phyloP scores from a whole-genome alignment of 2,888 invertebrate genomes.

The Aleiodes leptofemur region DNA sequence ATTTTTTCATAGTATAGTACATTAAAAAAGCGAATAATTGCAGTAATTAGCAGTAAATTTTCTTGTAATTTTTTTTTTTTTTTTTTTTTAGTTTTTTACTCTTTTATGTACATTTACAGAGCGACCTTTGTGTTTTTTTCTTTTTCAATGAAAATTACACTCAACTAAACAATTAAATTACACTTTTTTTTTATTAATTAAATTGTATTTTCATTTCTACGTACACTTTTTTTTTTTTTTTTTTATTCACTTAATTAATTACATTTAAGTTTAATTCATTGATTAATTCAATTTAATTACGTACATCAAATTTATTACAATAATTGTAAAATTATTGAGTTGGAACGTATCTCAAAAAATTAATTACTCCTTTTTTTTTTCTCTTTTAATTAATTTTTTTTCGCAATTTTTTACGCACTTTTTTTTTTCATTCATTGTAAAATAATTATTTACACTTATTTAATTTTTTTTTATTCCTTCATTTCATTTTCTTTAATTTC shows the following conservation, averaged over 20 bases:
- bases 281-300: constrained; percentile 38
- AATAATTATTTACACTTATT: constrained; percentile 27
- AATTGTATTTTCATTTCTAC: constrained; percentile 2
- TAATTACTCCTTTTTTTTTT: too few relatives aligned
- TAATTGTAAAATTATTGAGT: constrained; percentile 30
- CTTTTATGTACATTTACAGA: constrained; percentile 3
- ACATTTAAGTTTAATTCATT: background rate
- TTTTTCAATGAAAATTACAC: constrained; percentile 8
- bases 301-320: constrained; percentile 46
- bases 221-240: constrained; percentile 12
- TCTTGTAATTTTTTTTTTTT: too few relatives aligned
- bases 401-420: background rate
- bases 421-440: constrained; percentile 3
- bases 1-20: constrained; percentile 52
- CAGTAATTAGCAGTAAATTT: constrained; percentile 29
- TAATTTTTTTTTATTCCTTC: background rate
- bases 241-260: background rate
- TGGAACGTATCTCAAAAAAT: constrained; percentile 28
- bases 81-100: constrained; percentile 19
- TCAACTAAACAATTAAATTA: constrained; percentile 2
- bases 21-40: constrained; percentile 57
- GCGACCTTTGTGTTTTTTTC: background rate
- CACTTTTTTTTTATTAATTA: constrained; percentile 38
- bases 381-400: background rate
- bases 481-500: background rate